Percentiles rank a stretch among this genome's conserved stretches.
Evolutionary conservation across 2,113 vertebrate species (phyloP).

Genomic region (Peucedramus taeniatus): DNA sequence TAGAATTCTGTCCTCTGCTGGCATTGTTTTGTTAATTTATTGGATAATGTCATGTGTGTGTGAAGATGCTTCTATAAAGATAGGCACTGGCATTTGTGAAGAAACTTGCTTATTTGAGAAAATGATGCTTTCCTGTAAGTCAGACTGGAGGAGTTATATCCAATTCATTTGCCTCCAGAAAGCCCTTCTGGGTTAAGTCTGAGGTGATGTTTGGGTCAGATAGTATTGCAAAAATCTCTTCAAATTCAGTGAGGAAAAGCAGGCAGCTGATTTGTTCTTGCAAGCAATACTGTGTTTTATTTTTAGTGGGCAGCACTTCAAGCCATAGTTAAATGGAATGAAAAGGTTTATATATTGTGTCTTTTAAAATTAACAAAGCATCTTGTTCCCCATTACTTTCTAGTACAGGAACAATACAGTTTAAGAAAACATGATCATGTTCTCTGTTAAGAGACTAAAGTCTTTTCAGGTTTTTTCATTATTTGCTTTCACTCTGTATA

Average conservation of each 20-base stretch:
- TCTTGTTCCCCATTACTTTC: not conserved
- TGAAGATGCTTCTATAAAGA: not conserved
- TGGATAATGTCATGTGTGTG: not conserved
- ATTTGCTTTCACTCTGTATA: not conserved
- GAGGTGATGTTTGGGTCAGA: constrained; percentile 6
- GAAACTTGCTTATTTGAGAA: not conserved
- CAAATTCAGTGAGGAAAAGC: not conserved
- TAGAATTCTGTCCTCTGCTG: constrained; percentile 51
- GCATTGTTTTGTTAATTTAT: constrained; percentile 31
- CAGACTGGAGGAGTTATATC: not conserved
- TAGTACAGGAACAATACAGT: not conserved
- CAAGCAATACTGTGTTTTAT: not conserved
- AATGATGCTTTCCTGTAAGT: not conserved
- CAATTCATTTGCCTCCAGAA: not conserved
- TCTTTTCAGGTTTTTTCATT: not conserved
- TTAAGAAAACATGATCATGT: not conserved
- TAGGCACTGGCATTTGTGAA: not conserved
- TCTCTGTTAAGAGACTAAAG: not conserved
- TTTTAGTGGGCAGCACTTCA: not conserved
- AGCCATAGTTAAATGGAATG: not conserved
- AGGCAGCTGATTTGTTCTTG: not conserved
- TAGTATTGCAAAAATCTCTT: not conserved
- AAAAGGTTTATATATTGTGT: not conserved
- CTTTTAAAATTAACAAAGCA: not conserved
- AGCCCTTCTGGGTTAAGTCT: not conserved